phyloP scores from a whole-genome alignment of 2,113 vertebrate species.

The Tichodroma muraria region DNA sequence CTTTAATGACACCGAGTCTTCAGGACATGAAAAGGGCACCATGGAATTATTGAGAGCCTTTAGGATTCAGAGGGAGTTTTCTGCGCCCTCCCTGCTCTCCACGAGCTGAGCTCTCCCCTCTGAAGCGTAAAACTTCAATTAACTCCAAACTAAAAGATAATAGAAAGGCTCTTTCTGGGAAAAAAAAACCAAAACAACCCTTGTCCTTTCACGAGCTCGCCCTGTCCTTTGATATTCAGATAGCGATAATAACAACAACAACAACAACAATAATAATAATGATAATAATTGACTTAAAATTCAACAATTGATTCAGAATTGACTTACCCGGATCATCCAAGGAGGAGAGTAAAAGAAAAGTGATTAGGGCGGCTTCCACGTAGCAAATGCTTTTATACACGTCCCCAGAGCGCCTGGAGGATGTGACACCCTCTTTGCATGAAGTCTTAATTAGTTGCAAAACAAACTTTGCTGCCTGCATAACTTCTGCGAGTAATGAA shows the following conservation, averaged over 20 bases:
- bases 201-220: background rate
- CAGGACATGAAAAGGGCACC: background rate
- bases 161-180: background rate
- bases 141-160: background rate
- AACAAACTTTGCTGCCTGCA: constrained; percentile 60
- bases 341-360: constrained; percentile 42
- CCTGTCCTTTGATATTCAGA: background rate
- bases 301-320: constrained; percentile 15
- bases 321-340: constrained; percentile 45
- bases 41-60: background rate
- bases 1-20: background rate
- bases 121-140: background rate
- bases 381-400: constrained; percentile 58
- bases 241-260: background rate
- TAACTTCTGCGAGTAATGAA: constrained; percentile 52
- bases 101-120: background rate
- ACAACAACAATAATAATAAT: background rate
- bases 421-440: constrained; percentile 61
- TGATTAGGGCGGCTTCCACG: constrained; percentile 2
- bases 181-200: background rate
- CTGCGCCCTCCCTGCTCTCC: background rate
- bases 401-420: constrained; percentile 35
- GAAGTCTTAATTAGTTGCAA: constrained; percentile 62
- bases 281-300: constrained; percentile 14
- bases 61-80: background rate